Conservation (phyloP, 2,113 vertebrate genomes). For the Sterrhoptilus dennistouni region DNA sequence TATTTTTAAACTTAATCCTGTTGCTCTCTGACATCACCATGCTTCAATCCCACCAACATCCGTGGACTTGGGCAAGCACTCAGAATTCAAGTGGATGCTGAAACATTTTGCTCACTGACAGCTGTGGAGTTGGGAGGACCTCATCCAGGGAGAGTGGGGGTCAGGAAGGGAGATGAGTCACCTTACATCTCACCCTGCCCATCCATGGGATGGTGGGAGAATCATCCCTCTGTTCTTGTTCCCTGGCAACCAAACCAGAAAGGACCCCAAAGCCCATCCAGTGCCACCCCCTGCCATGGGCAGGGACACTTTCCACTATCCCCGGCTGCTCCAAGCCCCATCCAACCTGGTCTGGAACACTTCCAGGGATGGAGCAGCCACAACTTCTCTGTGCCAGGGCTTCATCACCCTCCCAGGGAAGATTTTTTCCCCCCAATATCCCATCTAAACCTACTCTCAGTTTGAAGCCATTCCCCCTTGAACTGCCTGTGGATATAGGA, state of each 20-base stretch:
- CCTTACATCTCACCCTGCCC: not conserved
- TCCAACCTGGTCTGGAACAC: not conserved
- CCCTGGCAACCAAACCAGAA: not conserved
- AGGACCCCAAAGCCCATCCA: not conserved
- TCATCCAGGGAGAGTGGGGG: not conserved
- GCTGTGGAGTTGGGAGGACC: not conserved
- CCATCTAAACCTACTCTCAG: not conserved
- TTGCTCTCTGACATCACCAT: not conserved
- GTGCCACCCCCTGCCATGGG: not conserved
- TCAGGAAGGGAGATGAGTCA: not conserved
- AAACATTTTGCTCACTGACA: not conserved
- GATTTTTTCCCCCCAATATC: not conserved
- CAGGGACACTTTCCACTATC: not conserved
- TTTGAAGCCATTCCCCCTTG: not conserved
- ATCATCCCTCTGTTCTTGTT: not conserved
- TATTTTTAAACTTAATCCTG: conserved; percentile 22
- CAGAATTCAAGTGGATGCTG: fast-evolving
- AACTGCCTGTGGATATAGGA: not conserved
- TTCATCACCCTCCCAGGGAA: not conserved
- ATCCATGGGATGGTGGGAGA: fast-evolving
- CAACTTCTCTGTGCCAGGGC: not conserved
- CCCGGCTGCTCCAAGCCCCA: not conserved
- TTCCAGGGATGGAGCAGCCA: not conserved
- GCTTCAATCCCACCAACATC: not conserved
- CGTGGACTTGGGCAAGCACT: fast-evolving